Percentiles rank a stretch among this genome's conserved stretches.
phyloP scores from a whole-genome alignment of 2,888 invertebrate species.

The Macrophya annulata region DNA sequence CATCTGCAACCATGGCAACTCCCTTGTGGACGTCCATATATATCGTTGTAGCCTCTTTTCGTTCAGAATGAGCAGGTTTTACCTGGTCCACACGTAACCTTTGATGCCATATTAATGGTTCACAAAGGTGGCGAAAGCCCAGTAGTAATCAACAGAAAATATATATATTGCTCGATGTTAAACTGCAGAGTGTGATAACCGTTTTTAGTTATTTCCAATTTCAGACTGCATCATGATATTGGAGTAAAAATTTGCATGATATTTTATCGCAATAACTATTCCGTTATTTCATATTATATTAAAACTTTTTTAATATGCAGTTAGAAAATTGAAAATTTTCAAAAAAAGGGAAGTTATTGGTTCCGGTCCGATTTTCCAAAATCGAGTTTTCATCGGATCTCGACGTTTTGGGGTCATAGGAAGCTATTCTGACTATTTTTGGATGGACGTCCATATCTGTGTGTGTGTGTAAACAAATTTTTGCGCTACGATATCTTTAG shows the following conservation, averaged over 20 bases:
- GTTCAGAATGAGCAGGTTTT: background rate
- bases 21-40: background rate
- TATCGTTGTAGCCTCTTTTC: constrained; percentile 8
- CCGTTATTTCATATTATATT: background rate
- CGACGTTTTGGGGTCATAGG: too few relatives aligned
- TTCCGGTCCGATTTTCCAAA: too few relatives aligned
- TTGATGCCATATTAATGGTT: constrained; percentile 30
- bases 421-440: too few relatives aligned
- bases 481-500: too few relatives aligned
- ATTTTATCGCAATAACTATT: background rate
- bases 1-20: constrained; percentile 49
- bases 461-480: too few relatives aligned
- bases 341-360: too few relatives aligned
- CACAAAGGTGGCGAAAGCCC: constrained; percentile 7
- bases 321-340: too few relatives aligned
- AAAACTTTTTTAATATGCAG: background rate
- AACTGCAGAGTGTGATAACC: background rate
- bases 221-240: background rate
- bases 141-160: constrained; percentile 23
- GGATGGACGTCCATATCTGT: too few relatives aligned
- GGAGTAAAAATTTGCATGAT: background rate
- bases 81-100: constrained; percentile 26
- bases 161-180: background rate
- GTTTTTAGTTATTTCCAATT: background rate
- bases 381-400: too few relatives aligned